phyloP scores from a whole-genome alignment of 2,113 vertebrate genomes.

The Oostethus manadensis region DNA sequence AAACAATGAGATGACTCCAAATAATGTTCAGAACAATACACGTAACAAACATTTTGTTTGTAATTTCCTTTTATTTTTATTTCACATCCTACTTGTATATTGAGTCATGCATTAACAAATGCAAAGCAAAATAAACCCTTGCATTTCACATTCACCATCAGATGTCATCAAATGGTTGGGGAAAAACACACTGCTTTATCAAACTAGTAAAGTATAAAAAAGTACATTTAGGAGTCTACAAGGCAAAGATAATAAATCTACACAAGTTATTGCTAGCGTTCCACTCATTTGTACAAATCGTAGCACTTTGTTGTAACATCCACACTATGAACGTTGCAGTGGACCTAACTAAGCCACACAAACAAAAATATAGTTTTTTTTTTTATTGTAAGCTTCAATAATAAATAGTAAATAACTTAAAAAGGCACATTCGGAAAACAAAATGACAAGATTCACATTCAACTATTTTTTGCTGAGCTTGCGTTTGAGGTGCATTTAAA shows the following conservation, averaged over 20 bases:
- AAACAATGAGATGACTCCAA: slow-evolving; percentile 6
- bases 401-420: slow-evolving; percentile 74
- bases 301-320: slow-evolving; percentile 20
- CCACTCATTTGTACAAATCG: slow-evolving; percentile 33
- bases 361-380: slow-evolving; percentile 38
- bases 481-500: slow-evolving; percentile 35
- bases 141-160: slow-evolving; percentile 42
- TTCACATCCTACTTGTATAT: slow-evolving; percentile 42
- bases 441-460: slow-evolving; percentile 53
- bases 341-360: slow-evolving; percentile 9
- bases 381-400: slow-evolving; percentile 51
- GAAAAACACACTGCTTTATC: slow-evolving; percentile 24
- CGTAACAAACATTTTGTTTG: slow-evolving; percentile 10
- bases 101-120: slow-evolving; percentile 49
- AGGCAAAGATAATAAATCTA: slow-evolving; percentile 40
- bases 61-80: slow-evolving; percentile 63
- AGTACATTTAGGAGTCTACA: slow-evolving; percentile 39
- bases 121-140: slow-evolving; percentile 43
- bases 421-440: slow-evolving; percentile 60
- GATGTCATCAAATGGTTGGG: slow-evolving; percentile 41
- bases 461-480: slow-evolving; percentile 33
- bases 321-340: slow-evolving; percentile 3
- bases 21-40: not conserved
- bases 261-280: slow-evolving; percentile 48
- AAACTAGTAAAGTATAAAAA: slow-evolving; percentile 61